A percentile compares a stretch with the other conserved stretches of the same genome.
These are phyloP conservation scores for Rhingia rostrata DNA, from an alignment of 2,888 invertebrate species.

Conservation along the genomic window DNA sequence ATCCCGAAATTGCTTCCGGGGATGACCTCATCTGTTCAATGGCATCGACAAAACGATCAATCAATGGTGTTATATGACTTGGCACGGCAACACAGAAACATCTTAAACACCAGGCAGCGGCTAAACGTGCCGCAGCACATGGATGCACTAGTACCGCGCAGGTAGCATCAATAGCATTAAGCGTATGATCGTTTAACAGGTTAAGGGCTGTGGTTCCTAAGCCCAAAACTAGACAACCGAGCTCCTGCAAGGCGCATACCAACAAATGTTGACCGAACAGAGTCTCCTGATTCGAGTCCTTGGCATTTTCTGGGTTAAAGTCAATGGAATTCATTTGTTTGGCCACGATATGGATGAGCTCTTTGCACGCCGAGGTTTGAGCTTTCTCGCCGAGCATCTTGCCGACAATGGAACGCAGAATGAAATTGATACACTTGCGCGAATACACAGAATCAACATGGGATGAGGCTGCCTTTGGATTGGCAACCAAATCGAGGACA, in stretches of 20 bases:
- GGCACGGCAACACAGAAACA: slow-evolving; percentile 97
- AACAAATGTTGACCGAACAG: slow-evolving; percentile 94
- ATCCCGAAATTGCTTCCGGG: slow-evolving; percentile 94
- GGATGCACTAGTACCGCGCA: slow-evolving; percentile 94
- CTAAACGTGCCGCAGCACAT: slow-evolving; percentile 94
- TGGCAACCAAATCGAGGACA: slow-evolving; percentile 95
- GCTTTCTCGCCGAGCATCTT: slow-evolving; percentile 98
- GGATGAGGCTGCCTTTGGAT: slow-evolving; percentile 96
- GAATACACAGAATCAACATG: slow-evolving; percentile 99
- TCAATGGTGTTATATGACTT: slow-evolving; percentile 95
- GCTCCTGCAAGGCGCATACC: slow-evolving; percentile 96
- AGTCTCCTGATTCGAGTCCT: slow-evolving; percentile 95
- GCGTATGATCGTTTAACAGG: slow-evolving; percentile 93
- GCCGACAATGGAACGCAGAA: slow-evolving; percentile 94
- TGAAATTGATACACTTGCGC: slow-evolving; percentile 97
- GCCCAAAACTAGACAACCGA: slow-evolving; percentile 93
- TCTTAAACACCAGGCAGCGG: slow-evolving; percentile 96
- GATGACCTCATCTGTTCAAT: slow-evolving; percentile 95
- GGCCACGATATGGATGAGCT: slow-evolving; percentile 94
- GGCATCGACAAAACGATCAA: slow-evolving; percentile 94
- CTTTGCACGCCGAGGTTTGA: slow-evolving; percentile 96
- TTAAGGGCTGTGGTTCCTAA: slow-evolving; percentile 97
- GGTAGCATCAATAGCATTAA: slow-evolving; percentile 87
- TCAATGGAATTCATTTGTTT: slow-evolving; percentile 98
- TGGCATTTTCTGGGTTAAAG: slow-evolving; percentile 95